Evolutionary conservation across 2,888 invertebrate species (phyloP), one percentile per base, ranked within the genome.

Genomic region (Aquatica leii): DNA sequence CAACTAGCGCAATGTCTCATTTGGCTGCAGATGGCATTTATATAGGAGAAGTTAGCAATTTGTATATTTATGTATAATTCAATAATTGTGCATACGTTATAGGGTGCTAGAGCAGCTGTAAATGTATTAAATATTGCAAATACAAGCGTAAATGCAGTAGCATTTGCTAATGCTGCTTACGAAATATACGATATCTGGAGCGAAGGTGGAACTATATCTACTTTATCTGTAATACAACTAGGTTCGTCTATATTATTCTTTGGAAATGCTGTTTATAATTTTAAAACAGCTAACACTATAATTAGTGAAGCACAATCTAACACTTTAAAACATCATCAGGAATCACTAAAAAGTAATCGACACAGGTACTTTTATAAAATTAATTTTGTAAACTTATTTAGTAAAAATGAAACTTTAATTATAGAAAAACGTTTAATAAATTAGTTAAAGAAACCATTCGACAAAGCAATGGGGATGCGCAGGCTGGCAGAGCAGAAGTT

Each of bases 371-470:
- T 21, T 52, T 49, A 24, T 4, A 18, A 20, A 14, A 49, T 49
- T 21, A 5, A 35, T 6, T 17, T 14, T 31, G n/a, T 17, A 50
- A n/a, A 35, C 34, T 24, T 24, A 40, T 9, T 2, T 20, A 12
- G n/a, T 6, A 52, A 52, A 17, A 14, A n/a, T n/a, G n/a, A n/a
- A n/a, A n/a, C n/a, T 18, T 37, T 37, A 18, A 20, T 78, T 78
- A 3, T 78, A 86, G 87, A 68, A 86, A 84, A 84, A 85, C 85
- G 55, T 87, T 86, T 71, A 84, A 85, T 71, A 86, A 86, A 76
- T 74, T 87, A 69, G 80, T 84, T 71, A 86, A 85, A 1, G 86
- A 86, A 72, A 84, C 86, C 0, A 78, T 86, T 14, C 75, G 84
- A 34, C 74, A 82, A 0, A 82, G 84, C 69, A 67, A 75, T 31